Evolutionary conservation across 2,113 vertebrate genomes (phyloP), one percentile per base, ranked within the genome.

Genomic region (Pelusios castaneus): DNA sequence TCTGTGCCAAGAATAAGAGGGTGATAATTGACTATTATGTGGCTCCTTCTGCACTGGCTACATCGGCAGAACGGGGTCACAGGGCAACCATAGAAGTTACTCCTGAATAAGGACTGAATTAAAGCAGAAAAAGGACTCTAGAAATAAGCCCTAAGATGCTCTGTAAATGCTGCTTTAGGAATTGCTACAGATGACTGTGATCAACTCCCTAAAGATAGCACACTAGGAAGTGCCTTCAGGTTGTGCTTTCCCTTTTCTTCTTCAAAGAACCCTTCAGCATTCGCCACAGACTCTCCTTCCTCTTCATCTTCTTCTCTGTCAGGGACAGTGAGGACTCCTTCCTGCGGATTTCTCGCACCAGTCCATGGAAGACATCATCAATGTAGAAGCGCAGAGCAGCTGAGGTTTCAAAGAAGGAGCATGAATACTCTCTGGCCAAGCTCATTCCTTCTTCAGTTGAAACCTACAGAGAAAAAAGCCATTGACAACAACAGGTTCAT

Each of bases 351-450:
- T 99, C 98, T 6, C 98, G 97, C 91, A 99, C 98, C 75, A 99
- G 96, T 38, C 98, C 97, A 1, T 98, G 97, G 88, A 99, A 99
- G 9, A 98, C 98, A 47, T 99, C 98, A 58, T 99, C 98, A 22
- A 98, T 98, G 92, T 98, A 98, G 90, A 98, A 98, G 43, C 98
- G 97, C 38, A 98, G 98, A 0, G 98, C 98, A 4, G 98, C 98
- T 3, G 98, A 99, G 2, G 98, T 99, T 97, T 99, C 98, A 80
- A 98, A 99, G 95, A 99, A 99, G 8, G 98, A 97, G 82, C 98
- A 98, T 38, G 97, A 98, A 49, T 98, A 98, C 93, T 98, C 98
- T 89, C 97, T 94, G 63, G 98, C 98, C 97, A 99, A 96, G 80
- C 94, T 98, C 85, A 95, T 96, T 27, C 98, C 98, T 97, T 99